phyloP scores from a whole-genome alignment of 2,113 vertebrate species.

The Mirza zaza region DNA sequence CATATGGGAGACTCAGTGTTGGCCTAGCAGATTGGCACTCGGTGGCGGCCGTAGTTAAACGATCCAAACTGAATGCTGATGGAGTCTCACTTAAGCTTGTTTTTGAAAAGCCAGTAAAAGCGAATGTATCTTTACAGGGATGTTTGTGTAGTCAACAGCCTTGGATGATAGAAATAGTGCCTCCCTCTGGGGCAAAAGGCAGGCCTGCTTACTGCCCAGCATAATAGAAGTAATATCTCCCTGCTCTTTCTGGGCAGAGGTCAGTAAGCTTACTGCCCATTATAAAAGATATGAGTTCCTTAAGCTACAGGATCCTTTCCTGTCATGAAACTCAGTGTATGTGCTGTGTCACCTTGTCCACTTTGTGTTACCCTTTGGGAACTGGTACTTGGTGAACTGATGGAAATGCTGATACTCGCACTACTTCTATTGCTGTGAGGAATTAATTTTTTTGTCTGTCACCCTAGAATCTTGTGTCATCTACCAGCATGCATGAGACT shows the following conservation, averaged over 20 bases:
- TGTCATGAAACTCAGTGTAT: background rate
- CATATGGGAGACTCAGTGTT: no score
- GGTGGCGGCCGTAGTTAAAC: no score
- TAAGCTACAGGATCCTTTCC: background rate
- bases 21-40: no score
- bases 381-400: background rate
- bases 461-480: background rate
- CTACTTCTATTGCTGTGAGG: background rate
- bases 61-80: no score
- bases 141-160: background rate
- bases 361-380: background rate
- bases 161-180: background rate
- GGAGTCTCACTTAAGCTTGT: no score
- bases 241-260: background rate
- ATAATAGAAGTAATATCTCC: background rate
- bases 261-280: background rate
- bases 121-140: background rate
- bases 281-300: background rate
- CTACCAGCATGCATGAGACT: background rate
- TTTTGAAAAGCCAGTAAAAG: background rate
- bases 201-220: background rate
- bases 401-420: no score
- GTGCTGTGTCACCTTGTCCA: background rate
- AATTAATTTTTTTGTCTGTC: background rate
- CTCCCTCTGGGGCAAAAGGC: background rate